Conservation (phyloP, 2,113 vertebrate species). For the Amazona vittata region DNA sequence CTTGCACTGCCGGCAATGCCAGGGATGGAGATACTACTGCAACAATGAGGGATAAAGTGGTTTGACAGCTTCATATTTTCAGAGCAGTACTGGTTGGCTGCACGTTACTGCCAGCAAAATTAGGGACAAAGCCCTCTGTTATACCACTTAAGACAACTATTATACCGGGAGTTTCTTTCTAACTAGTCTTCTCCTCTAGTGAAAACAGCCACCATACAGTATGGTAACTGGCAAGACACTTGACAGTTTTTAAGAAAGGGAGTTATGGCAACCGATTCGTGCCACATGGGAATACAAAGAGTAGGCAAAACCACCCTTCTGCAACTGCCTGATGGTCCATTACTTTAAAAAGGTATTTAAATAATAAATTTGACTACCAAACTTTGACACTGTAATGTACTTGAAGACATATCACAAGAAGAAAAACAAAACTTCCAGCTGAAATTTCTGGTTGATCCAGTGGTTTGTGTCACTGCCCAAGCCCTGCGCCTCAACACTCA, state of each 20-base stretch:
- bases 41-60: not conserved
- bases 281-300: not conserved
- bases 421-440: not conserved
- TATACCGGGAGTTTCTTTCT: not conserved
- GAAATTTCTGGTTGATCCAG: not conserved
- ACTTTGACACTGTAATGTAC: not conserved
- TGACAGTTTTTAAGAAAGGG: accelerated
- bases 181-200: not conserved
- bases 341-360: not conserved
- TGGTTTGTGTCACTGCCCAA: not conserved
- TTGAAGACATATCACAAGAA: not conserved
- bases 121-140: not conserved
- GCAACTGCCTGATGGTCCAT: not conserved
- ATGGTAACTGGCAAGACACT: accelerated
- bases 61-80: not conserved
- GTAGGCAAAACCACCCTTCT: not conserved
- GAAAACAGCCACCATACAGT: not conserved
- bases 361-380: not conserved
- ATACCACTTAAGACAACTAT: not conserved
- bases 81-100: not conserved
- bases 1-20: accelerated
- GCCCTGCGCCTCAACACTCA: accelerated
- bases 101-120: not conserved
- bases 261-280: accelerated
- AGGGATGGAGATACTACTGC: accelerated